A percentile compares a stretch with the other conserved stretches of the same genome.
These are phyloP conservation scores for Coryphaenoides rupestris DNA, from an alignment of 2,113 vertebrate species.

Conservation along the genomic window DNA sequence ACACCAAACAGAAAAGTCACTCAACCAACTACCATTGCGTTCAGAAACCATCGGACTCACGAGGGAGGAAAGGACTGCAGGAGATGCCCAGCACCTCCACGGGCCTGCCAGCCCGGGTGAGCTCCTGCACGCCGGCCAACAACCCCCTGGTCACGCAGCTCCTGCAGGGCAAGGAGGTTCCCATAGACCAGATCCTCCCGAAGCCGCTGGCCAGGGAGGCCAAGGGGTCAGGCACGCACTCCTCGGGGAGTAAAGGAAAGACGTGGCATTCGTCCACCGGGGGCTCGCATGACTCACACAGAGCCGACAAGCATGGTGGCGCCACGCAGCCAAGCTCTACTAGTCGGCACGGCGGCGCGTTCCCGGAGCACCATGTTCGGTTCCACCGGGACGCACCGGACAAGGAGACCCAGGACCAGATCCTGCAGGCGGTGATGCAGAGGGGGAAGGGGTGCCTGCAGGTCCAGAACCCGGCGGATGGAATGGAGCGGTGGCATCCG, in stretches of 20 bases:
- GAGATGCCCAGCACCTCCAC: conserved; percentile 11
- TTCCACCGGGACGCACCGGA: conserved; percentile 76
- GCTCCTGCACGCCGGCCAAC: conserved; percentile 87
- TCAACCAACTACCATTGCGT: neutral
- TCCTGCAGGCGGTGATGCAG: conserved; percentile 82
- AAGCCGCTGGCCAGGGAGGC: conserved; percentile 82
- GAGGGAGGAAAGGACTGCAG: conserved; percentile 37
- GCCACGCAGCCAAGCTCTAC: too few relatives aligned
- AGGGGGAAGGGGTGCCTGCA: conserved; percentile 72
- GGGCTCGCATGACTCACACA: conserved; percentile 48
- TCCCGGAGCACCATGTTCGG: conserved; percentile 49
- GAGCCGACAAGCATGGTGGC: conserved; percentile 62
- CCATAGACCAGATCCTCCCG: conserved; percentile 90
- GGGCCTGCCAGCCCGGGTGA: conserved; percentile 56
- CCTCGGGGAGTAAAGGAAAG: conserved; percentile 49
- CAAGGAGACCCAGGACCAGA: conserved; percentile 83
- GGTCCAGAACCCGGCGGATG: conserved; percentile 38
- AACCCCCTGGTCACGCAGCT: conserved; percentile 93
- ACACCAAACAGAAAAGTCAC: conserved; percentile 19
- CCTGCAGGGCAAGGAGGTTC: conserved; percentile 90
- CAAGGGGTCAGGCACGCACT: conserved; percentile 42
- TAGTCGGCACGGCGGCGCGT: conserved; percentile 50
- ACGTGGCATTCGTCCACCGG: fast-evolving
- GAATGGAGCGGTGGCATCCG: conserved; percentile 57
- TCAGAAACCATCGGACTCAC: conserved; percentile 15